These are phyloP conservation scores for Oreohelix idahoensis DNA, from an alignment of 1,140 invertebrate genomes.

Conservation along the genomic window DNA sequence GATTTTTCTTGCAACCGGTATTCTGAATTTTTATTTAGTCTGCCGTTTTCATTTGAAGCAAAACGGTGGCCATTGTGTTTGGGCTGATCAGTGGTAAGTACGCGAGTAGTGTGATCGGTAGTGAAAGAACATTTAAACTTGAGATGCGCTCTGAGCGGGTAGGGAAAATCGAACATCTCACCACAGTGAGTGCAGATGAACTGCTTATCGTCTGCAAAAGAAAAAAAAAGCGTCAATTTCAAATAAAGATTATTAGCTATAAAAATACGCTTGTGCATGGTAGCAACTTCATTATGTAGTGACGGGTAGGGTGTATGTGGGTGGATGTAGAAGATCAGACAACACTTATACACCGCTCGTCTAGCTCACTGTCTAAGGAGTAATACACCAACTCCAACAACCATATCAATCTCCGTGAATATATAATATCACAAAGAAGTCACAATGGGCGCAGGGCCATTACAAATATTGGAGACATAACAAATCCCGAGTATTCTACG, in stretches of 20 bases:
- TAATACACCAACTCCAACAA: no score
- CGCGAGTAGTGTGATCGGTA: not conserved
- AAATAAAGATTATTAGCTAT: not conserved
- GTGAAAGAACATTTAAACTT: constrained; percentile 62
- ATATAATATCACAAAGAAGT: no score
- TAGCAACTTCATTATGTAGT: no score
- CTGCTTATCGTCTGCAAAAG: constrained; percentile 55
- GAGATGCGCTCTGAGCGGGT: constrained; percentile 65
- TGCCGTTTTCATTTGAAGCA: not conserved
- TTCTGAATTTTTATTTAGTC: not conserved
- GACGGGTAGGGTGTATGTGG: no score
- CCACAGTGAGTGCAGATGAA: constrained; percentile 64
- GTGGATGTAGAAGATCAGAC: no score
- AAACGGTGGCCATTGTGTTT: not conserved
- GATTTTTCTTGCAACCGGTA: not conserved
- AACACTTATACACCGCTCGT: no score
- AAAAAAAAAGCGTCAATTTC: not conserved
- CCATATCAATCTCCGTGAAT: no score
- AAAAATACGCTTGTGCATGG: no score
- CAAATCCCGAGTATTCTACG: no score
- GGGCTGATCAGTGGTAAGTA: not conserved
- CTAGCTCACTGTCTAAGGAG: no score
- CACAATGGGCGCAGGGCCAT: no score
- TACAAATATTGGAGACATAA: no score
- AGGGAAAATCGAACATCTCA: constrained; percentile 63